Conservation (phyloP, 2,113 vertebrate genomes). For the Ceyx melanurus region DNA sequence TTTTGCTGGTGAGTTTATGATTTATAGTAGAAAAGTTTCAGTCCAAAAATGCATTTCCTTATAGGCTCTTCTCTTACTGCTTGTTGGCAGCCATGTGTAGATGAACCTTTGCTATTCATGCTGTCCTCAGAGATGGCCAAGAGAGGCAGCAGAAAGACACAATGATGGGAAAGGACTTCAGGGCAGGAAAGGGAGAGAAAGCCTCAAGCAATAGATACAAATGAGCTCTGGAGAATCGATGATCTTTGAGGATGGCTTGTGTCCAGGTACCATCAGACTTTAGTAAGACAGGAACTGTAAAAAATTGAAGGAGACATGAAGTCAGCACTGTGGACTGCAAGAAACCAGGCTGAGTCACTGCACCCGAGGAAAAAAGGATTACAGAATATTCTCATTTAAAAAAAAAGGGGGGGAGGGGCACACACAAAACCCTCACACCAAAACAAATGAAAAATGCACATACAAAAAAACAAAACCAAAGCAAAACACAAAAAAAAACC, state of each 20-base stretch:
- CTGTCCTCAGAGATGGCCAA: neutral
- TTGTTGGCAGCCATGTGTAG: neutral
- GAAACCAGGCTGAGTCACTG: slow-evolving; percentile 48
- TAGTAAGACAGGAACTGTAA: slow-evolving; percentile 28
- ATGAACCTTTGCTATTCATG: neutral
- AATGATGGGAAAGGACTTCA: neutral
- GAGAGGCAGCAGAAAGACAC: neutral
- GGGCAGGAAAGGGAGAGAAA: neutral
- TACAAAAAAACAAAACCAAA: too few relatives aligned
- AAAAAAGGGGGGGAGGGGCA: neutral
- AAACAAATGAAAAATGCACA: too few relatives aligned
- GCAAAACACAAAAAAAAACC: neutral
- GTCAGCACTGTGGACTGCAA: slow-evolving; percentile 37
- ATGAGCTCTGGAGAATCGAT: neutral
- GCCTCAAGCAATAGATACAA: fast-evolving
- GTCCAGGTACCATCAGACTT: slow-evolving; percentile 35
- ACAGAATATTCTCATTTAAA: neutral
- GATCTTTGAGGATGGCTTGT: slow-evolving; percentile 33
- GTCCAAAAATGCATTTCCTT: neutral
- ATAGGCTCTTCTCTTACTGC: neutral
- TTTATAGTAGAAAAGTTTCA: neutral
- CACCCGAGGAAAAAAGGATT: slow-evolving; percentile 19
- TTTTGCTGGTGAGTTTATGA: neutral
- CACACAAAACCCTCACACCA: too few relatives aligned
- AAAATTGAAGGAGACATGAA: slow-evolving; percentile 55